phyloP scores from a whole-genome alignment of 1,140 invertebrate genomes.

The Meloidogyne exigua region DNA sequence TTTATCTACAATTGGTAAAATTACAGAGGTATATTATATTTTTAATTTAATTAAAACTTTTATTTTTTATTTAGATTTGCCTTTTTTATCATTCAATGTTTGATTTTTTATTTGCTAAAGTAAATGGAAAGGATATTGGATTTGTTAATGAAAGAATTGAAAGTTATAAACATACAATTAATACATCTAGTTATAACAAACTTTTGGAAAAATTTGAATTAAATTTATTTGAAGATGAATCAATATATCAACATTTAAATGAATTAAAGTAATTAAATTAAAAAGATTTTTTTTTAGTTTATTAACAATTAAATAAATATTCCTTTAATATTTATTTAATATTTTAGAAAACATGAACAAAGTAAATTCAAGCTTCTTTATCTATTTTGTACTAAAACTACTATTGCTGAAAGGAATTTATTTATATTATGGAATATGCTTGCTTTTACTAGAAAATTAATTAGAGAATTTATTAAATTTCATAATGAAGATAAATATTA shows the following conservation, averaged over 20 bases:
- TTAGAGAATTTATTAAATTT: neutral
- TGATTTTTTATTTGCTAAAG: neutral
- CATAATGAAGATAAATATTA: neutral
- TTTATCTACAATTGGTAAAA: neutral
- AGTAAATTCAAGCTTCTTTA: neutral
- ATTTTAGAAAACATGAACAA: no score
- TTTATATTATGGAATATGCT: neutral
- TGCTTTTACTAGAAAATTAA: neutral
- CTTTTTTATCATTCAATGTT: neutral
- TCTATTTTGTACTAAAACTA: neutral
- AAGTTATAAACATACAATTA: neutral
- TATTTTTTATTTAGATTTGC: neutral
- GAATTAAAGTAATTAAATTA: no score
- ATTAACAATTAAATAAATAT: no score
- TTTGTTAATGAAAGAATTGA: neutral
- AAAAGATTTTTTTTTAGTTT: no score
- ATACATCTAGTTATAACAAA: neutral
- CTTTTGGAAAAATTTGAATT: neutral
- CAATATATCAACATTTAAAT: no score
- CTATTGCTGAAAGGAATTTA: neutral
- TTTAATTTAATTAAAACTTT: no score
- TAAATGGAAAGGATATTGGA: neutral
- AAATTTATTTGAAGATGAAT: neutral
- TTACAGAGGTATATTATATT: neutral
- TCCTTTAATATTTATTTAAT: no score